A percentile compares a stretch with the other conserved stretches of the same genome.
phyloP scores from a whole-genome alignment of 2,113 vertebrate genomes.

The Agelaius tricolor region DNA sequence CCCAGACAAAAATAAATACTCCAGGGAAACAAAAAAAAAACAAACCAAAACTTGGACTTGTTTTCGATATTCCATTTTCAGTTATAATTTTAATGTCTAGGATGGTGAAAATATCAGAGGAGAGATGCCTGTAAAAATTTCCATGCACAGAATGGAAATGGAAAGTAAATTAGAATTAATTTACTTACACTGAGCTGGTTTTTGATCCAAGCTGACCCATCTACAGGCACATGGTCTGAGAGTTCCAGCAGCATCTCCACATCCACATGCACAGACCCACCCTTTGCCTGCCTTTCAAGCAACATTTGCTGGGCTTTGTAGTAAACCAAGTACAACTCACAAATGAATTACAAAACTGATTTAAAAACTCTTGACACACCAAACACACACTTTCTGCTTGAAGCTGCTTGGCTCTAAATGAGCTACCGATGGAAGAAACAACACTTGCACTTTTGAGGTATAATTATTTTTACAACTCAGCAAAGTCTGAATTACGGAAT shows the following conservation, averaged over 20 bases:
- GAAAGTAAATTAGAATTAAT: neutral
- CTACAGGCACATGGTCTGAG: neutral
- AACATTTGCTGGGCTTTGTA: neutral
- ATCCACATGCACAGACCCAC: neutral
- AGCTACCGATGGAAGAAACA: neutral
- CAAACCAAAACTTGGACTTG: too few species aligned
- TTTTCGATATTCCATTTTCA: neutral
- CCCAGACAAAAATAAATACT: neutral
- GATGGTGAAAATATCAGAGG: neutral
- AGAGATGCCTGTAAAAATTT: neutral
- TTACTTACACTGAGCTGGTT: neutral
- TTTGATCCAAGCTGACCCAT: neutral
- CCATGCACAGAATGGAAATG: too few species aligned
- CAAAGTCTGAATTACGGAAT: neutral
- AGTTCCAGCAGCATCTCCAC: neutral
- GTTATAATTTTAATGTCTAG: neutral
- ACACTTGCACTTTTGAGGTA: neutral
- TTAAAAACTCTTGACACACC: neutral
- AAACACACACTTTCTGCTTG: neutral
- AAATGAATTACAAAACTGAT: neutral
- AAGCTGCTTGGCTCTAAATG: neutral
- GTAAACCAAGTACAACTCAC: neutral
- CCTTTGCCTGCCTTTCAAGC: neutral
- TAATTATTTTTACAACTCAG: slow-evolving; percentile 25
- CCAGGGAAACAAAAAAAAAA: neutral